phyloP scores from a whole-genome alignment of 2,888 invertebrate genomes.

The Pseudanteris insignis region DNA sequence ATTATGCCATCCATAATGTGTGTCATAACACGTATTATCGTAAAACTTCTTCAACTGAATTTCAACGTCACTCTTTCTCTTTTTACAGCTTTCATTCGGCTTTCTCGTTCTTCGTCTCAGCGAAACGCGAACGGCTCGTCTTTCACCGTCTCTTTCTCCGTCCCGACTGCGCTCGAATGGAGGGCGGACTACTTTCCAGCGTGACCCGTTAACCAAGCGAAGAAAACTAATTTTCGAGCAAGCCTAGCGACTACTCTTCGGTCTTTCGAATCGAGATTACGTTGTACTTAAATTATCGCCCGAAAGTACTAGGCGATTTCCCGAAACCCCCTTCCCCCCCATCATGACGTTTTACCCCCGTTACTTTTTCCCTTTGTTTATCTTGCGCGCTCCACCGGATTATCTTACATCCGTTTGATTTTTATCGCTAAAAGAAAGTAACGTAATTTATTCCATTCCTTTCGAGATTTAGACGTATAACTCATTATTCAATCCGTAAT shows the following conservation, averaged over 20 bases:
- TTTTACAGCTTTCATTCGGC: slow-evolving; percentile 13
- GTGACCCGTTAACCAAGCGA: slow-evolving; percentile 44
- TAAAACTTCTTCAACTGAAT: slow-evolving; percentile 32
- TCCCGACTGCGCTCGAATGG: no score
- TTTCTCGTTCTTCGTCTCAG: slow-evolving; percentile 7
- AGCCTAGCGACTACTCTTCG: slow-evolving; percentile 42
- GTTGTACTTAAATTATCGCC: slow-evolving; percentile 42
- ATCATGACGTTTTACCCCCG: slow-evolving; percentile 16
- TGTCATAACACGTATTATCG: slow-evolving; percentile 41
- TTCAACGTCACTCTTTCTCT: slow-evolving; percentile 27
- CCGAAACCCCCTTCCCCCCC: not conserved
- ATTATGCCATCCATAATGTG: slow-evolving; percentile 30
- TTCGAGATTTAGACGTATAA: slow-evolving; percentile 14
- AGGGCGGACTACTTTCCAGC: slow-evolving; percentile 45
- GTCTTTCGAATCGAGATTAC: slow-evolving; percentile 43
- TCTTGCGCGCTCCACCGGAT: slow-evolving; percentile 16
- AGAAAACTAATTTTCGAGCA: slow-evolving; percentile 46
- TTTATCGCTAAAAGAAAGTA: slow-evolving; percentile 37
- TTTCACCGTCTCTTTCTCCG: slow-evolving; percentile 6
- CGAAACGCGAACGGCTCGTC: not conserved
- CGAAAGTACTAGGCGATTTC: slow-evolving; percentile 41
- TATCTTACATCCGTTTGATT: slow-evolving; percentile 39
- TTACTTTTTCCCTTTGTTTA: slow-evolving; percentile 18
- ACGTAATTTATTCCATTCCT: slow-evolving; percentile 21
- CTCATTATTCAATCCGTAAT: slow-evolving; percentile 5